These are phyloP conservation scores for Drosophila seguyi DNA, from an alignment of 1,140 invertebrate genomes.

Conservation along the genomic window DNA sequence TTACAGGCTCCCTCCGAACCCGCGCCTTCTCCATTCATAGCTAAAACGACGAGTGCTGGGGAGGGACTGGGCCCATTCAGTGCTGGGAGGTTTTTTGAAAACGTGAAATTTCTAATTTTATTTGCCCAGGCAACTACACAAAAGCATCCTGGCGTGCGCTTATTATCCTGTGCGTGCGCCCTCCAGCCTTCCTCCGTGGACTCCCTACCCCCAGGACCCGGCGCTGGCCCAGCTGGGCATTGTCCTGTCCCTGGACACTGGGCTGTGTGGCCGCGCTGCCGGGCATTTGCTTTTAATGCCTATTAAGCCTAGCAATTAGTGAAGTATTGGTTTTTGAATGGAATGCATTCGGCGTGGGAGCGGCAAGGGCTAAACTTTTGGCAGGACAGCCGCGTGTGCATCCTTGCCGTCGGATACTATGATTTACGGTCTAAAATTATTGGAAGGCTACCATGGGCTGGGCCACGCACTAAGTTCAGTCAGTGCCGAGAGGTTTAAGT, in stretches of 20 bases:
- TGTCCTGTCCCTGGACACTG: constrained; percentile 65
- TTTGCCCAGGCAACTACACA: constrained; percentile 72
- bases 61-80: constrained; percentile 49
- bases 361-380: constrained; percentile 14
- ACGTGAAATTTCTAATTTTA: constrained; percentile 83
- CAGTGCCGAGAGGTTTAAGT: constrained; percentile 6
- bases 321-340: constrained; percentile 79
- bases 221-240: constrained; percentile 63
- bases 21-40: constrained; percentile 56
- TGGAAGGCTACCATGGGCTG: constrained; percentile 5
- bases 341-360: constrained; percentile 40
- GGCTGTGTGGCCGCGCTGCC: constrained; percentile 47
- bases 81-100: constrained; percentile 63
- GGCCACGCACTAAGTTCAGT: constrained; percentile 3
- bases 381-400: constrained; percentile 21
- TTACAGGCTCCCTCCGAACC: constrained; percentile 32
- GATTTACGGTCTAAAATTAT: constrained; percentile 69
- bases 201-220: constrained; percentile 10
- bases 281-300: constrained; percentile 81
- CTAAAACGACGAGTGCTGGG: constrained; percentile 48
- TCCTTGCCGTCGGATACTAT: constrained; percentile 41
- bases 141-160: constrained; percentile 79
- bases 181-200: not conserved
- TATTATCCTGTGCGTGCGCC: constrained; percentile 77
- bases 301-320: constrained; percentile 81